Evolutionary conservation across 2,113 vertebrate species (phyloP).

Genomic region (Sialia sialis): DNA sequence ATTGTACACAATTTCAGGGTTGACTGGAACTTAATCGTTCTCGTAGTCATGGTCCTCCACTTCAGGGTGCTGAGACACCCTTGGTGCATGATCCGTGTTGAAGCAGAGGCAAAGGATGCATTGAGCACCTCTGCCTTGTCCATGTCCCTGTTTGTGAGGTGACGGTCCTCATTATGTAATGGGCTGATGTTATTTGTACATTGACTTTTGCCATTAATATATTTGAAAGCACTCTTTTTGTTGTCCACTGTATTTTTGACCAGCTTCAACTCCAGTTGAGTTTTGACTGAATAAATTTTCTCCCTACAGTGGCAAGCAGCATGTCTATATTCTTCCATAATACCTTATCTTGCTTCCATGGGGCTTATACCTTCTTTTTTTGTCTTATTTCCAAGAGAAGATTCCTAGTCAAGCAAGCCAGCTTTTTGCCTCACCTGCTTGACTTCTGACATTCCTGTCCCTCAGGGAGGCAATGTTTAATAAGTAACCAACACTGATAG

Average conservation of each 20-base stretch:
- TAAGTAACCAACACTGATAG: background rate
- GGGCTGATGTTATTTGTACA: background rate
- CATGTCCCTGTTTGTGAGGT: background rate
- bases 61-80: background rate
- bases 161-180: fast-evolving
- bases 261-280: background rate
- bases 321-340: background rate
- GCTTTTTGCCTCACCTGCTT: background rate
- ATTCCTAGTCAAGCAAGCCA: background rate
- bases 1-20: background rate
- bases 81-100: fast-evolving
- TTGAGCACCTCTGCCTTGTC: background rate
- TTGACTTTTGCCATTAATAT: background rate
- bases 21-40: background rate
- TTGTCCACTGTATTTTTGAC: background rate
- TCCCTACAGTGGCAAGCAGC: background rate
- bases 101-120: background rate
- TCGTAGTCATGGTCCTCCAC: fast-evolving
- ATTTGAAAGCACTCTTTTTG: background rate
- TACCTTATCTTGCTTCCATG: background rate
- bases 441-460: background rate
- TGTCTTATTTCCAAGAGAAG: background rate
- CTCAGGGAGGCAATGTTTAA: background rate
- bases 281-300: background rate
- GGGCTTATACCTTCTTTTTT: background rate